Percentiles rank a stretch among this genome's conserved stretches.
phyloP scores from a whole-genome alignment of 1,140 invertebrate genomes.

The Probaryconus sp. region DNA sequence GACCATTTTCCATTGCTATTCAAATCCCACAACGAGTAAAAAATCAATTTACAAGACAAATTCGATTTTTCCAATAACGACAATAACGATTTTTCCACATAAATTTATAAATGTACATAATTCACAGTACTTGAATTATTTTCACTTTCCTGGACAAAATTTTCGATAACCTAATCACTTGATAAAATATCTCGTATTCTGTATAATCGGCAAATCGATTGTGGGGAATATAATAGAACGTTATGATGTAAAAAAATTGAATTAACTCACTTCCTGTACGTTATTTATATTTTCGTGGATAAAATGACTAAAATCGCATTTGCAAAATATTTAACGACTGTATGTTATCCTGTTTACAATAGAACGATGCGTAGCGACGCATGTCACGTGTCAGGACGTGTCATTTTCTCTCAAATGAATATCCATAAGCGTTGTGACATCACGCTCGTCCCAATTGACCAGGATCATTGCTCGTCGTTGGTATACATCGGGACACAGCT shows the following conservation, averaged over 20 bases:
- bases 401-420: constrained; percentile 62
- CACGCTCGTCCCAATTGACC: constrained; percentile 38
- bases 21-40: no score
- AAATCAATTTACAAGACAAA: no score
- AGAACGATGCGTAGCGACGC: constrained; percentile 51
- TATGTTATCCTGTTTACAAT: constrained; percentile 59
- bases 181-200: no score
- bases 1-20: no score
- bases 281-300: not conserved
- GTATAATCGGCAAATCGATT: no score
- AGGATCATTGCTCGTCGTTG: constrained; percentile 32
- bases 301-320: constrained; percentile 16
- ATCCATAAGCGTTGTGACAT: constrained; percentile 64
- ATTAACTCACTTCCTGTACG: not conserved
- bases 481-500: constrained; percentile 29
- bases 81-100: no score
- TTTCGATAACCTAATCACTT: no score
- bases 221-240: not conserved
- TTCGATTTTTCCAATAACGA: no score
- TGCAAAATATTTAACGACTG: constrained; percentile 30
- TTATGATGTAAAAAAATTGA: not conserved
- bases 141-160: no score
- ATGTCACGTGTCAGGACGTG: constrained; percentile 52
- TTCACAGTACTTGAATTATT: no score
- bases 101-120: no score